A percentile compares a stretch with the other conserved stretches of the same genome.
Conservation (phyloP, 2,113 vertebrate genomes). For the Prunella himalayana region DNA sequence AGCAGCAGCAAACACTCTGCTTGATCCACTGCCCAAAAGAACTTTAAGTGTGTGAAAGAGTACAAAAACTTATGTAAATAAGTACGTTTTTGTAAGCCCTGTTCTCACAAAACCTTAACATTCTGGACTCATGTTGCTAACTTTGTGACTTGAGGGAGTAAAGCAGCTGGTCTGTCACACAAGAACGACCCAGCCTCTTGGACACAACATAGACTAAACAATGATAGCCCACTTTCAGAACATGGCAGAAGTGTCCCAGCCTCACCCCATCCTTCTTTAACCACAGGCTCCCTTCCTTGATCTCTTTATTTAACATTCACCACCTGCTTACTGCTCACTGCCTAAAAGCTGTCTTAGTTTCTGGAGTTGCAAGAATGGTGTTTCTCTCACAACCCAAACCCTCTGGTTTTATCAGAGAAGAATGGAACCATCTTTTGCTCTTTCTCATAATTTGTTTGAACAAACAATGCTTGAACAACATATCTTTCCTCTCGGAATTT, state of each 20-base stretch:
- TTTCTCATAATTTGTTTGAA: background rate
- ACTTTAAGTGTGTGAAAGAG: background rate
- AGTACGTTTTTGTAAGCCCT: background rate
- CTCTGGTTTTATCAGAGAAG: background rate
- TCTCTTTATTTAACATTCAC: background rate
- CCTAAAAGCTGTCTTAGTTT: background rate
- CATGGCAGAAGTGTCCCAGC: background rate
- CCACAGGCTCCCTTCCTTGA: background rate
- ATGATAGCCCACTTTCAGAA: background rate
- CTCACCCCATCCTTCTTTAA: background rate
- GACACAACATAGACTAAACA: constrained; percentile 9
- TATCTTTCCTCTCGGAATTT: background rate
- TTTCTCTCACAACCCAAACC: background rate
- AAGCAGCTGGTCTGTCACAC: constrained; percentile 11
- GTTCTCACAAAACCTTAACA: background rate
- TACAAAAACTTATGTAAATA: background rate
- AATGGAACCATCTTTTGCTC: background rate
- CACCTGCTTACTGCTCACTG: background rate
- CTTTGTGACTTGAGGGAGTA: background rate
- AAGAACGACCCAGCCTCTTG: background rate
- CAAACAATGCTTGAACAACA: background rate
- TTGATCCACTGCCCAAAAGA: background rate
- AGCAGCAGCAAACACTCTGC: background rate
- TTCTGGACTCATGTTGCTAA: background rate
- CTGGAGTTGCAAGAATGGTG: background rate